Evolutionary conservation across 2,113 vertebrate species (phyloP).

Genomic region (Guaruba guarouba): DNA sequence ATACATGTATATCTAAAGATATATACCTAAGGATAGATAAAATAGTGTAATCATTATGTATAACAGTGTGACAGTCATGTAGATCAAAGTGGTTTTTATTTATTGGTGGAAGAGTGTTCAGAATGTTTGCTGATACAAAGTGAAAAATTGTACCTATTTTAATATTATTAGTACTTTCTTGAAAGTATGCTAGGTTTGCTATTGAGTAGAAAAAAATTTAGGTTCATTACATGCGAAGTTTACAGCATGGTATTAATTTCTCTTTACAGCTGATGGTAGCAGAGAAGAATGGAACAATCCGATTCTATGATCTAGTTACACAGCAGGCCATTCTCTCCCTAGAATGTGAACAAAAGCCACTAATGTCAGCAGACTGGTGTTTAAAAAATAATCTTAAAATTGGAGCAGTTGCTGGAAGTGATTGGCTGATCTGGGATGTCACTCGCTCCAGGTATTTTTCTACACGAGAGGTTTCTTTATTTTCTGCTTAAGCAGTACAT

Average conservation of each 20-base stretch:
- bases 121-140: not conserved
- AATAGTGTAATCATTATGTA: not conserved
- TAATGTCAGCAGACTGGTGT: constrained; percentile 97
- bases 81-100: not conserved
- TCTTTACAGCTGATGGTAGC: constrained; percentile 90
- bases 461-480: not conserved
- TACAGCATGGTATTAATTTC: not conserved
- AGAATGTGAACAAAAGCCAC: constrained; percentile 85
- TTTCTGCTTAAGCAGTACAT: not conserved
- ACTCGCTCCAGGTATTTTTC: constrained; percentile 87
- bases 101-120: not conserved
- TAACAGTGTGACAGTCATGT: not conserved
- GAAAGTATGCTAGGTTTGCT: not conserved
- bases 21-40: not conserved
- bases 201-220: not conserved
- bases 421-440: constrained; percentile 98
- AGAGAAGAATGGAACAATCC: constrained; percentile 91
- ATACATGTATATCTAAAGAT: not conserved
- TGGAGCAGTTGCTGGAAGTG: constrained; percentile 91
- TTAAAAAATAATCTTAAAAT: constrained; percentile 92
- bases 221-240: not conserved
- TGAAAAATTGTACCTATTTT: not conserved
- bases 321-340: constrained; percentile 94
- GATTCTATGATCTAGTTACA: constrained; percentile 91
- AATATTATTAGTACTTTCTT: not conserved